Evolutionary conservation across 2,888 invertebrate genomes (phyloP), one percentile per base, ranked within the genome.

Genomic region (Crossocerus cetratus): DNA sequence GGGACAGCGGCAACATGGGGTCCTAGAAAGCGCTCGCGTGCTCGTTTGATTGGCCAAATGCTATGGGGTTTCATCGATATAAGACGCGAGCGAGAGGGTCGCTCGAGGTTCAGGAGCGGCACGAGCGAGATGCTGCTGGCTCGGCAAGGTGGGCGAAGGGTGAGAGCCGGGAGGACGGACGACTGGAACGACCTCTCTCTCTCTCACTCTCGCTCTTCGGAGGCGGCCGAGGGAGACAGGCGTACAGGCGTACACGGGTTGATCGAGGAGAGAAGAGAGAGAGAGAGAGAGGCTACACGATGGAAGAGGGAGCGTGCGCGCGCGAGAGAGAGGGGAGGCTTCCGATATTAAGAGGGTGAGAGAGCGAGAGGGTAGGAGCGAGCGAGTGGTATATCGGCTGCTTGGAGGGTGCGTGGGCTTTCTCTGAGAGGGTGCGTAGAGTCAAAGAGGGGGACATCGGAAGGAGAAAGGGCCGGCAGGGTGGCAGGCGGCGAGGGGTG

Each of bases 31-130:
- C 65, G 76, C 77, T 76, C 80, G 78, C 77, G 81, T 84, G 81
- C 78, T 74, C 80, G 83, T 86, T 88, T 87, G 86, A 88, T 88
- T 88, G 87, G 87, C 86, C 85, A 81, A 86, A 85, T 86, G 77
- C 83, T 74, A 81, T 78, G 74, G 80, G 78, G 75, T 80, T 82
- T 76, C 79, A 82, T 84, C 83, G 85, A 88, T 87, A 85, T 80
- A 84, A 69, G 71, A 74, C 71, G 72, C 74, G 74, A 74, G 77
- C 69, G 64, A 58, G 68, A 70, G 73, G 69, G 78, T 67, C 67
- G 54, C 49, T 4, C 49, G 32, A 11, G 32, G 8, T 32, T 32
- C 32, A 32, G 32, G 32, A 66, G 68, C 63, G 44, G 61, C 32
- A 69, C 61, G 66, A 67, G 43, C 63, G 74, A 56, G 22, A 65